Evolutionary conservation across 2,113 vertebrate species (phyloP).

Genomic region (Pituophis catenifer): DNA sequence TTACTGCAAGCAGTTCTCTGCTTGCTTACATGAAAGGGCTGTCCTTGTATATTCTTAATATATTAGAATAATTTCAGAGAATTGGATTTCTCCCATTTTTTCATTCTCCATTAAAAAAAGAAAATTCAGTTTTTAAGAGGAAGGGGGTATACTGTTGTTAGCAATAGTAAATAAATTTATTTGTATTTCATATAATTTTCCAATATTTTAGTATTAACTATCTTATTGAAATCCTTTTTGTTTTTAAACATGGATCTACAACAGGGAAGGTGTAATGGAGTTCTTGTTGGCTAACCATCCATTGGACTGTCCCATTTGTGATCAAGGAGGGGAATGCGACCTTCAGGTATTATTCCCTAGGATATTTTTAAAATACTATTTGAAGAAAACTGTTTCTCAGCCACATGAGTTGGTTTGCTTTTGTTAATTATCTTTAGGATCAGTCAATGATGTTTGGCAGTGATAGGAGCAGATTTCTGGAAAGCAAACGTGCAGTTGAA

Average conservation of each 20-base stretch:
- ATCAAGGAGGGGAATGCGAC: constrained; percentile 96
- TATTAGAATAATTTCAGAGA: background rate
- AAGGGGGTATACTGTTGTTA: background rate
- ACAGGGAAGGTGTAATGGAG: constrained; percentile 96
- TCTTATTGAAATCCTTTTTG: background rate
- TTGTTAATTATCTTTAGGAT: constrained; percentile 75
- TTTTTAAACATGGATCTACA: constrained; percentile 30
- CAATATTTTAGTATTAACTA: background rate
- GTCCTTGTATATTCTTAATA: background rate
- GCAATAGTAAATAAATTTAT: background rate
- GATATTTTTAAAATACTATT: constrained; percentile 17
- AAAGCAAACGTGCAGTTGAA: constrained; percentile 93
- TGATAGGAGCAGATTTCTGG: constrained; percentile 92
- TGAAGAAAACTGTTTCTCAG: constrained; percentile 16
- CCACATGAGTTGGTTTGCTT: constrained; percentile 28
- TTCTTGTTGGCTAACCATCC: constrained; percentile 94
- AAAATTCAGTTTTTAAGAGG: background rate
- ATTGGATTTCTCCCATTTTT: background rate
- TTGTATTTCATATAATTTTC: background rate
- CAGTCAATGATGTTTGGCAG: constrained; percentile 99
- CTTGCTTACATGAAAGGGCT: background rate
- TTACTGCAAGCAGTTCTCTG: background rate
- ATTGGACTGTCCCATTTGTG: constrained; percentile 94
- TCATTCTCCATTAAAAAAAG: background rate
- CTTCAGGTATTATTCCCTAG: constrained; percentile 78